Evolutionary conservation across 1,140 invertebrate species (phyloP).

Genomic region (Heliconius nattereri): DNA sequence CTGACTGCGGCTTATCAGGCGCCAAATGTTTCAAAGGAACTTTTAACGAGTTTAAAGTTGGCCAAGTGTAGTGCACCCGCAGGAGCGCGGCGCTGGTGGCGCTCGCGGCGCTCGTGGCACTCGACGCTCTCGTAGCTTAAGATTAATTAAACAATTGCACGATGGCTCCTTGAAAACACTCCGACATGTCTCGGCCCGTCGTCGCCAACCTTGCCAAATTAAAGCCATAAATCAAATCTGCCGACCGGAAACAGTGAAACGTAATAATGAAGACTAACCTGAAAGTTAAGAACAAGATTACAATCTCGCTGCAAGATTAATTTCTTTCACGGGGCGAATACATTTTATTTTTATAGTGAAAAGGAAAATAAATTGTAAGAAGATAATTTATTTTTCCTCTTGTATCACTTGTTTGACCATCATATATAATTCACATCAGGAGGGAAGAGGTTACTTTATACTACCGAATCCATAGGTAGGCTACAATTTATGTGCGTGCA

Average conservation of each 20-base stretch:
- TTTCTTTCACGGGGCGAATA: slow-evolving; percentile 31
- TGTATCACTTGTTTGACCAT: slow-evolving; percentile 26
- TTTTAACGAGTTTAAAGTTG: slow-evolving; percentile 81
- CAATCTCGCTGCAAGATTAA: slow-evolving; percentile 50
- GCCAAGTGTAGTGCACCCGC: slow-evolving; percentile 77
- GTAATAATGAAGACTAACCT: slow-evolving; percentile 75
- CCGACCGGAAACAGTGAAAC: slow-evolving; percentile 75
- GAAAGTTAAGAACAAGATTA: slow-evolving; percentile 55
- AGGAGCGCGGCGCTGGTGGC: slow-evolving; percentile 47
- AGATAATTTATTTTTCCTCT: not conserved
- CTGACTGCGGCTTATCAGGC: slow-evolving; percentile 78
- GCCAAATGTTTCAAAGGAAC: slow-evolving; percentile 80
- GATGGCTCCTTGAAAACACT: slow-evolving; percentile 80
- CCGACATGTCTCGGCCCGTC: slow-evolving; percentile 79
- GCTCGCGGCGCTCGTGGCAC: slow-evolving; percentile 37
- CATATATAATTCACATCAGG: slow-evolving; percentile 57
- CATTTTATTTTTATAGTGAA: slow-evolving; percentile 7
- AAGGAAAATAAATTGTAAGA: not conserved
- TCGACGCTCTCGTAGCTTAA: slow-evolving; percentile 69
- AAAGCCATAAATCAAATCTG: slow-evolving; percentile 80
- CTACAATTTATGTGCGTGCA: slow-evolving; percentile 76
- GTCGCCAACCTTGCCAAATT: slow-evolving; percentile 79
- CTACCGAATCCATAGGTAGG: slow-evolving; percentile 58
- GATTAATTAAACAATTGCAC: slow-evolving; percentile 81
- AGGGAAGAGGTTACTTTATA: slow-evolving; percentile 55